Conservation (phyloP, 2,797 vertebrate genomes). For the Eremophila alpestris region DNA sequence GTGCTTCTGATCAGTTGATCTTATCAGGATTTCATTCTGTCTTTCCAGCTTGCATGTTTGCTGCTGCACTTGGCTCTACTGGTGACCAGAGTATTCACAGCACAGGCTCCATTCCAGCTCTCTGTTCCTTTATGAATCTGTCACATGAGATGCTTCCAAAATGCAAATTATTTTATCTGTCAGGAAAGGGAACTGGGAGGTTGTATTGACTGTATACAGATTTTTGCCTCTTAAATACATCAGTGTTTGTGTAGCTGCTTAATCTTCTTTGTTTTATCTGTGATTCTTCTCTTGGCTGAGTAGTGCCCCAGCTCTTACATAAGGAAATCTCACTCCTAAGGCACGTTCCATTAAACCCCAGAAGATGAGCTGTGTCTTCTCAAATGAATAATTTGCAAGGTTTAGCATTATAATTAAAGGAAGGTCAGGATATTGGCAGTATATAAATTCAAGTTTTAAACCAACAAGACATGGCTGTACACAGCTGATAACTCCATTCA, state of each 20-base stretch:
- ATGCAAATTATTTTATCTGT: not conserved
- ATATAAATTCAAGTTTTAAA: not conserved
- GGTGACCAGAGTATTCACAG: fast-evolving
- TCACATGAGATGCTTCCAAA: not conserved
- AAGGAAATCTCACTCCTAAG: not conserved
- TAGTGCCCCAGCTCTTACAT: not conserved
- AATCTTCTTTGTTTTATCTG: not conserved
- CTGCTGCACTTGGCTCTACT: not conserved
- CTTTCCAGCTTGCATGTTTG: conserved; percentile 52
- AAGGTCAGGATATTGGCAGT: not conserved
- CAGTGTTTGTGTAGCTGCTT: not conserved
- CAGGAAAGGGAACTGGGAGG: not conserved
- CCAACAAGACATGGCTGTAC: not conserved
- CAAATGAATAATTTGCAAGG: not conserved
- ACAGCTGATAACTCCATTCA: not conserved
- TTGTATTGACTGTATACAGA: not conserved
- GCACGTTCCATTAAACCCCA: not conserved
- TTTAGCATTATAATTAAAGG: not conserved
- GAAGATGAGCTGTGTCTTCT: not conserved
- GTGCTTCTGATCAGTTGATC: conserved; percentile 59
- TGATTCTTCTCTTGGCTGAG: not conserved
- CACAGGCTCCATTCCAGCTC: not conserved
- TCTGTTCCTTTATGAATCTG: not conserved
- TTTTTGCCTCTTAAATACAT: not conserved
- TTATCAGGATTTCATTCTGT: conserved; percentile 64